Base-by-base conservation (phyloP, 30 jellyfish, hydroid and myxozoan genomes). In the Hydractinia echinata region DNA sequence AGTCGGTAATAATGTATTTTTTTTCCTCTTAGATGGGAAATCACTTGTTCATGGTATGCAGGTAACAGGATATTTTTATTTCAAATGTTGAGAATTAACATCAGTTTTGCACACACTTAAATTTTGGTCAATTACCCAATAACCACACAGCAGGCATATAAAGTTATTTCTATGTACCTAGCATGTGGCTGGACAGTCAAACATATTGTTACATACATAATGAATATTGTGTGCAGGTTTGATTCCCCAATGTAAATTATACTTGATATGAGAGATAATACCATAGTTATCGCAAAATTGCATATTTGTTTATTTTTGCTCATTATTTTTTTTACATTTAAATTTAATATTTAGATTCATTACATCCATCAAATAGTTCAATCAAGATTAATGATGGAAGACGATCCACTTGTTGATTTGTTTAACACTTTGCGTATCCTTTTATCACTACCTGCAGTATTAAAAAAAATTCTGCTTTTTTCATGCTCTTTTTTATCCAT, bases 341-440 rank as follows among this genome's bases (percentile, higher is more conserved):
- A 64, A 18, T 62, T 10, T 60, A 54, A 15, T 15, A 18, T 52
- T 18, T 88, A 94, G 99, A 69, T 84, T 19, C 96, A 94, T 56
- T 94, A 88, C 89, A 94, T 94, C 44, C 99, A 94, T 61, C 95
- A 87, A 66, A 56, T 94, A 19, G 88, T 94, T 56, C 99, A 94
- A 77, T 94, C 99, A 54, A 88, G 99, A 15, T 84, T 94, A 13
- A 85, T 94, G 96, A 89, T 82, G 1, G 92, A 82, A 50, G 82
- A 83, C 4, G 93, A 85, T 14, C 96, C 99, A 30, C 81, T 94
- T 55, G 89, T 85, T 39, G 99, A 94, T 51, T 61, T 94, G 54
- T 94, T 84, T 84, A 83, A 85, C 61, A 83, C 96, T 55, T 69
- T 94, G 61, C 99, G 99, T 94, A 94, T 94, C 99, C 81, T 87